Evolutionary conservation across 2,888 invertebrate genomes (phyloP).

Genomic region (Folsomia manolachei): DNA sequence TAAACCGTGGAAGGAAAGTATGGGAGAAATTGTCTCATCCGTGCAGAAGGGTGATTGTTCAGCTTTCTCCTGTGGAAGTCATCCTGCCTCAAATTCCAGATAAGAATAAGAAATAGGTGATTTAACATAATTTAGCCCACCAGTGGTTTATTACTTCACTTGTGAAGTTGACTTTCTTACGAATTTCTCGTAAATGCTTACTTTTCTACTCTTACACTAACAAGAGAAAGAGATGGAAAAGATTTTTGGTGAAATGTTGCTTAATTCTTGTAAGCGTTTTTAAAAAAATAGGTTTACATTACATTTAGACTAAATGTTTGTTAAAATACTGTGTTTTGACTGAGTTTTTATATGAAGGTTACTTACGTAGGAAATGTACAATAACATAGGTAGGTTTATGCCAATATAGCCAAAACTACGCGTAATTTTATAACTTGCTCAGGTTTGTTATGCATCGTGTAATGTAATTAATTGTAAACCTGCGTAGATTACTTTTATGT

Average conservation of each 20-base stretch:
- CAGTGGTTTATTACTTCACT: too few relatives aligned
- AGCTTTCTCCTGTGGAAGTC: slow-evolving; percentile 43
- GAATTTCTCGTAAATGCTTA: too few relatives aligned
- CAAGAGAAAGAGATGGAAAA: too few relatives aligned
- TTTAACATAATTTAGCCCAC: too few relatives aligned
- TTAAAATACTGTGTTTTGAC: not conserved
- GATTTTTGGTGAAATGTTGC: not conserved
- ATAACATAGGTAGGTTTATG: too few relatives aligned
- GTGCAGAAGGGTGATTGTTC: slow-evolving; percentile 47
- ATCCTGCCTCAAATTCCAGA: slow-evolving; percentile 37
- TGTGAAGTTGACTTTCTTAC: not conserved
- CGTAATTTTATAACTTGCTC: not conserved
- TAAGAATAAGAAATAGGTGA: slow-evolving; percentile 22
- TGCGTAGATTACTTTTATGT: not conserved
- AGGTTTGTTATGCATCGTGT: not conserved
- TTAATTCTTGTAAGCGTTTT: not conserved
- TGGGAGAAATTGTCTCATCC: slow-evolving; percentile 43
- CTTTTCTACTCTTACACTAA: not conserved
- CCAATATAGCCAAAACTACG: not conserved
- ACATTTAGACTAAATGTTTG: not conserved
- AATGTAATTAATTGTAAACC: not conserved
- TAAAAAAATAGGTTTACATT: not conserved
- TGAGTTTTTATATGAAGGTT: not conserved
- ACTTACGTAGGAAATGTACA: not conserved
- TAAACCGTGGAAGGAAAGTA: slow-evolving; percentile 39